These are phyloP conservation scores for Yponomeuta plumbellus DNA, from an alignment of 2,888 invertebrate species.

Conservation along the genomic window DNA sequence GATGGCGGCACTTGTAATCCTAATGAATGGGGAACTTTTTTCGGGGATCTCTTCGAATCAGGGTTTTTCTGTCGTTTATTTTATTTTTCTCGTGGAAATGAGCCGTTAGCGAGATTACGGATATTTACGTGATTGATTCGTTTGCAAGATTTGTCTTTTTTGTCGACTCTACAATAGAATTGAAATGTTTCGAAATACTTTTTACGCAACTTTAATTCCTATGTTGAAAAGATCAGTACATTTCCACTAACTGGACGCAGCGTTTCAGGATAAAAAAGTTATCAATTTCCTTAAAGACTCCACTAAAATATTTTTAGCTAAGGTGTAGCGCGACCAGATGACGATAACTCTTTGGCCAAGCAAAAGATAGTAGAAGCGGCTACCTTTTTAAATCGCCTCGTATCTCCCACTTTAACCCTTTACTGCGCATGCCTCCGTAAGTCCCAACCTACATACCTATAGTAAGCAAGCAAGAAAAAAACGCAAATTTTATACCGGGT, in stretches of 20 bases:
- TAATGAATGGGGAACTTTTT: constrained; percentile 26
- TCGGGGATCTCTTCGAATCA: constrained; percentile 8
- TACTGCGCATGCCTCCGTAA: constrained; percentile 64
- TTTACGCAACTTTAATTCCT: no score
- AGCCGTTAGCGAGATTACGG: background rate
- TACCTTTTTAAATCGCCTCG: constrained; percentile 27
- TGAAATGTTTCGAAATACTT: no score
- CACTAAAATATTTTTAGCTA: background rate
- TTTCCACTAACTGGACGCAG: no score
- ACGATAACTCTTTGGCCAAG: background rate
- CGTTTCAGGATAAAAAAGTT: no score
- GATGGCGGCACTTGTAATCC: constrained; percentile 39
- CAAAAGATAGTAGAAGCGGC: background rate
- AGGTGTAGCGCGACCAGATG: background rate
- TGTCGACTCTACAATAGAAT: background rate
- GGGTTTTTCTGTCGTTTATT: background rate
- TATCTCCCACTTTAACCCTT: constrained; percentile 57
- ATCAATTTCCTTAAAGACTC: background rate
- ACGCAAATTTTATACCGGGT: constrained; percentile 75
- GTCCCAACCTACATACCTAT: constrained; percentile 43
- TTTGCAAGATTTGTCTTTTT: background rate
- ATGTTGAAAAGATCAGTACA: no score
- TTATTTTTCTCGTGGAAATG: background rate
- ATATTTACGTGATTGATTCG: constrained; percentile 1
- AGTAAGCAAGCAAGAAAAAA: constrained; percentile 69